These are phyloP conservation scores for Microcaecilia unicolor DNA, from an alignment of 2,797 vertebrate species.

Conservation along the genomic window DNA sequence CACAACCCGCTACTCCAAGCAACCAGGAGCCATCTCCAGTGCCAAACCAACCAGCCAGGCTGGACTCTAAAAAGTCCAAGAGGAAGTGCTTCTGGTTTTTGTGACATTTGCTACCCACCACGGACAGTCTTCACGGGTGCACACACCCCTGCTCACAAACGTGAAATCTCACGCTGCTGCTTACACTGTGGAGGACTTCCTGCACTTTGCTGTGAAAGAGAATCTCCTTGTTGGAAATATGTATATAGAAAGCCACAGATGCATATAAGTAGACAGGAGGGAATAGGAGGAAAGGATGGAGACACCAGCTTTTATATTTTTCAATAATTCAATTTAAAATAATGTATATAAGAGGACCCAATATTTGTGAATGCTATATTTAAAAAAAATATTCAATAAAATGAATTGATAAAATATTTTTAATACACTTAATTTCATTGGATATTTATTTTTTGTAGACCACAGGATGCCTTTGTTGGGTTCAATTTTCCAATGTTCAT, in stretches of 20 bases:
- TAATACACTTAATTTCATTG: conserved; percentile 17
- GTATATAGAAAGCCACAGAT: no score
- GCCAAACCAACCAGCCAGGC: background rate
- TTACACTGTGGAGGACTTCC: no score
- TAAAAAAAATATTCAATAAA: conserved; percentile 28
- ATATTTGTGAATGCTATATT: conserved; percentile 5
- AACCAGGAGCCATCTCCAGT: background rate
- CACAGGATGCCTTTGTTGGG: no score
- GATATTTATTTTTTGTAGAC: no score
- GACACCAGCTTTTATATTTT: conserved; percentile 40
- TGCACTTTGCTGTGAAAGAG: no score
- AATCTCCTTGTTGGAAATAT: no score
- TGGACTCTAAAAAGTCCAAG: conserved; percentile 27
- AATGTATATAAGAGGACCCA: background rate
- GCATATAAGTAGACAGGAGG: no score
- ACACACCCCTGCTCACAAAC: no score
- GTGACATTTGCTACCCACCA: background rate
- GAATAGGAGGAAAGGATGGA: no score
- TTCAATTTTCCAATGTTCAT: no score
- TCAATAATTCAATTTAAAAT: background rate
- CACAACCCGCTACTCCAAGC: rapidly evolving
- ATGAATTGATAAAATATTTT: conserved; percentile 25
- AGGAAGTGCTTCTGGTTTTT: conserved; percentile 47
- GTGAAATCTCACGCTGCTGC: no score
- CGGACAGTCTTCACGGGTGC: no score